Conservation (phyloP, 2,113 vertebrate species). For the Eolophus roseicapilla region DNA sequence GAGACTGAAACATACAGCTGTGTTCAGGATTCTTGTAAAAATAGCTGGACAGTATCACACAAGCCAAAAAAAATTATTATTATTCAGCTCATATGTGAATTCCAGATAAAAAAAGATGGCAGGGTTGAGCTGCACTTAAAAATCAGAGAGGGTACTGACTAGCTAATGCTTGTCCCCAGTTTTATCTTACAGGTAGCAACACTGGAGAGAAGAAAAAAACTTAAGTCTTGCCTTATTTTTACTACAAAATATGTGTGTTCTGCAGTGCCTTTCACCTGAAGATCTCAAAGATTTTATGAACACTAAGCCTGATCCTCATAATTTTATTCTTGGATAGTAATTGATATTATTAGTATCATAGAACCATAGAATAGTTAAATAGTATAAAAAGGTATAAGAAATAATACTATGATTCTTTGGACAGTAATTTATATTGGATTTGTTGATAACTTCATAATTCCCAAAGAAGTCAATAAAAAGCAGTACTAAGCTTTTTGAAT, state of each 20-base stretch:
- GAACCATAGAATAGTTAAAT: too few relatives aligned
- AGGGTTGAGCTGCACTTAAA: neutral
- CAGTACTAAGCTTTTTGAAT: neutral
- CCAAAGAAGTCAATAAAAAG: neutral
- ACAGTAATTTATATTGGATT: neutral
- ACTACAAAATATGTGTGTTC: neutral
- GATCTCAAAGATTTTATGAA: neutral
- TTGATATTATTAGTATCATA: neutral
- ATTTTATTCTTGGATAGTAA: neutral
- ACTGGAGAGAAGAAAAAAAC: neutral
- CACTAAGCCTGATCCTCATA: neutral
- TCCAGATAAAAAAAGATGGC: neutral
- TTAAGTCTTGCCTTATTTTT: neutral
- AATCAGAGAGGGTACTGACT: neutral
- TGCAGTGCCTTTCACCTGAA: neutral
- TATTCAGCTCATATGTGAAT: neutral
- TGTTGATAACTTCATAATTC: neutral
- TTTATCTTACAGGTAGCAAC: neutral
- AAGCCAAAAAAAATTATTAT: conserved; percentile 19
- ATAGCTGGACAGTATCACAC: conserved; percentile 29
- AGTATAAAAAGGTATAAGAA: neutral
- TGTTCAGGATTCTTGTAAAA: conserved; percentile 13
- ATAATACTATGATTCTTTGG: neutral
- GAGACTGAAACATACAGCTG: conserved; percentile 7
- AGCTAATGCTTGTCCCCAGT: neutral